phyloP scores from a whole-genome alignment of 2,797 vertebrate species.

The Pelobates cultripes region DNA sequence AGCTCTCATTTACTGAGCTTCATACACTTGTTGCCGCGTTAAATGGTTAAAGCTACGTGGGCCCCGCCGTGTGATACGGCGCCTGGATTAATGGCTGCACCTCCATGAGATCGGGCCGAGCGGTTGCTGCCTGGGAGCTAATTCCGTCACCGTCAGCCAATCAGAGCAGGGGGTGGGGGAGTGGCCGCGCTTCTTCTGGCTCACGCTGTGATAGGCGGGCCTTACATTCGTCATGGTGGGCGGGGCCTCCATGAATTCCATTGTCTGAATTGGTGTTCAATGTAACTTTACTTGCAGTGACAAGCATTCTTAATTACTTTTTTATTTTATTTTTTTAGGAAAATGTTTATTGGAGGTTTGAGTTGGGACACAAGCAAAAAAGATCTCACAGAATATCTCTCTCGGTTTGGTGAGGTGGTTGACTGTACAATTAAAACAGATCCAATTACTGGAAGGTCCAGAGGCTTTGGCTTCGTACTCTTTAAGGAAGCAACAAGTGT shows the following conservation, averaged over 20 bases:
- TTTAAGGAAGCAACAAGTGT: conserved; percentile 86
- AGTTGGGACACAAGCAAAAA: conserved; percentile 92
- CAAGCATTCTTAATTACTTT: too few relatives aligned
- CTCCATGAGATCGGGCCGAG: background rate
- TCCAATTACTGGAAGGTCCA: conserved; percentile 82
- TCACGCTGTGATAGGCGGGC: background rate
- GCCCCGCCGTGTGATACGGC: too few relatives aligned
- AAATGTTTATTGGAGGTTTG: conserved; percentile 89
- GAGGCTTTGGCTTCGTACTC: conserved; percentile 87
- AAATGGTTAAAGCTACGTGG: too few relatives aligned
- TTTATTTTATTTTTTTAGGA: conserved; percentile 65
- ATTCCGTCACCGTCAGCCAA: conserved; percentile 49
- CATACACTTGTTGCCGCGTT: too few relatives aligned
- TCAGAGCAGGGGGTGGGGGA: background rate
- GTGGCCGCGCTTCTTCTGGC: background rate
- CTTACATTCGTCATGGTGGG: too few relatives aligned
- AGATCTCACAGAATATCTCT: conserved; percentile 84
- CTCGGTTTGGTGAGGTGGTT: conserved; percentile 85
- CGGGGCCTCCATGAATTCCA: too few relatives aligned
- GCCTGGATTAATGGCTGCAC: too few relatives aligned
- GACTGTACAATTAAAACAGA: conserved; percentile 90
- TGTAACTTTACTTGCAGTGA: too few relatives aligned
- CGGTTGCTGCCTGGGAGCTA: too few relatives aligned
- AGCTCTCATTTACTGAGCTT: too few relatives aligned
- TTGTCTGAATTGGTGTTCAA: too few relatives aligned